phyloP scores from a whole-genome alignment of 2,797 vertebrate genomes.

The Chrysolophus pictus region DNA sequence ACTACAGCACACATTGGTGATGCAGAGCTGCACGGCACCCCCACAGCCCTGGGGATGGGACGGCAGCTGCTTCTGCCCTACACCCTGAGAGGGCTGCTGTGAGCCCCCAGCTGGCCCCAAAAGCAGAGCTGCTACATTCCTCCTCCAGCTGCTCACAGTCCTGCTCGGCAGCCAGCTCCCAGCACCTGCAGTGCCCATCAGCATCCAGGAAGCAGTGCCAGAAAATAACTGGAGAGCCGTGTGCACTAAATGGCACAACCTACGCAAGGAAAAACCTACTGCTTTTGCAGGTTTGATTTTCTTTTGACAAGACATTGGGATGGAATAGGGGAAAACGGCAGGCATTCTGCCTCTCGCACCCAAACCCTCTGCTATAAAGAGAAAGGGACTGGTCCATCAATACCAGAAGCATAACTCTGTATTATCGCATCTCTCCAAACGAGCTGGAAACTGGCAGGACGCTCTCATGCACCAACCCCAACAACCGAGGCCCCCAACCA shows the following conservation, averaged over 20 bases:
- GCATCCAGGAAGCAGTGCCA: background rate
- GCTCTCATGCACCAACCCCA: fast-evolving
- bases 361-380: fast-evolving
- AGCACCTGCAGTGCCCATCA: fast-evolving
- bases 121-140: constrained; percentile 28
- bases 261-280: background rate
- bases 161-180: background rate
- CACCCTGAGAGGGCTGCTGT: background rate
- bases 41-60: background rate
- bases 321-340: background rate
- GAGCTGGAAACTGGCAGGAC: background rate
- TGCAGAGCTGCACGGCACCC: fast-evolving
- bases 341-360: background rate
- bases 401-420: background rate
- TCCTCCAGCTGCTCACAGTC: background rate
- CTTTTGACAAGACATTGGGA: fast-evolving
- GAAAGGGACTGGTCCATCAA: background rate
- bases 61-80: fast-evolving
- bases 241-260: background rate
- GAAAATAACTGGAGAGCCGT: background rate
- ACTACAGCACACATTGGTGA: background rate
- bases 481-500: background rate
- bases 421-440: background rate
- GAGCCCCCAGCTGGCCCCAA: background rate
- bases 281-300: background rate